These are phyloP conservation scores for Papilio polytes DNA, from an alignment of 1,140 invertebrate species.

Conservation along the genomic window DNA sequence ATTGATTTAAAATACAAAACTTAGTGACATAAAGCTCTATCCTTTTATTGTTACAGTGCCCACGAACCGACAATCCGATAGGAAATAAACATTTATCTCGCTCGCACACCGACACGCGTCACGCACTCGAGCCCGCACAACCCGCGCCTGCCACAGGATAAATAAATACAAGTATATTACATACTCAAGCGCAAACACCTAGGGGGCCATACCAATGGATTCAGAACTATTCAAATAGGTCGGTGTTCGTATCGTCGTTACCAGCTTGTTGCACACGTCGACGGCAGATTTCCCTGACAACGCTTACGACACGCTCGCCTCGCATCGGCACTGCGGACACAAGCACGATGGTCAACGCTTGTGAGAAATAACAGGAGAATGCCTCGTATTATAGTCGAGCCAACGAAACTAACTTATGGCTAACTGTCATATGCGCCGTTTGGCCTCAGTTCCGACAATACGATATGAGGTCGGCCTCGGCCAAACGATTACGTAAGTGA, in stretches of 20 bases:
- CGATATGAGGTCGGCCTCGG: neutral
- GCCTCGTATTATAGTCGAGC: too few relatives aligned
- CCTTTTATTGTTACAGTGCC: conserved; percentile 84
- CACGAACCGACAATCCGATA: conserved; percentile 83
- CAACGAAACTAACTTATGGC: too few relatives aligned
- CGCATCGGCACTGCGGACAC: conserved; percentile 8
- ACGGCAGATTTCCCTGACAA: conserved; percentile 65
- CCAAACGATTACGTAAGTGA: too few relatives aligned
- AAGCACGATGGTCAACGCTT: neutral
- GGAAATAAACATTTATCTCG: conserved; percentile 81
- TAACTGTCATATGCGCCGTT: neutral
- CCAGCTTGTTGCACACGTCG: conserved; percentile 52
- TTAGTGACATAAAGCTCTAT: conserved; percentile 84
- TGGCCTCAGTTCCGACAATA: neutral
- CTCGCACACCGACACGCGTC: conserved; percentile 52
- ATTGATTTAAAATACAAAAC: conserved; percentile 84
- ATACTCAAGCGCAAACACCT: conserved; percentile 78
- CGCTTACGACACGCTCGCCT: conserved; percentile 9
- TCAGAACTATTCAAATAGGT: conserved; percentile 68
- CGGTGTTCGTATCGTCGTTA: conserved; percentile 63
- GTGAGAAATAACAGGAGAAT: too few relatives aligned
- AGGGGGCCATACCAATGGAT: conserved; percentile 72
- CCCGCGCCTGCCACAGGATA: conserved; percentile 73
- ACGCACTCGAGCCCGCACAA: conserved; percentile 54
- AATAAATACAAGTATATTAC: conserved; percentile 81